A percentile compares a stretch with the other conserved stretches of the same genome.
Evolutionary conservation across 92 coral and sea anemone genomes (phyloP).

Genomic region (Porites divaricata): DNA sequence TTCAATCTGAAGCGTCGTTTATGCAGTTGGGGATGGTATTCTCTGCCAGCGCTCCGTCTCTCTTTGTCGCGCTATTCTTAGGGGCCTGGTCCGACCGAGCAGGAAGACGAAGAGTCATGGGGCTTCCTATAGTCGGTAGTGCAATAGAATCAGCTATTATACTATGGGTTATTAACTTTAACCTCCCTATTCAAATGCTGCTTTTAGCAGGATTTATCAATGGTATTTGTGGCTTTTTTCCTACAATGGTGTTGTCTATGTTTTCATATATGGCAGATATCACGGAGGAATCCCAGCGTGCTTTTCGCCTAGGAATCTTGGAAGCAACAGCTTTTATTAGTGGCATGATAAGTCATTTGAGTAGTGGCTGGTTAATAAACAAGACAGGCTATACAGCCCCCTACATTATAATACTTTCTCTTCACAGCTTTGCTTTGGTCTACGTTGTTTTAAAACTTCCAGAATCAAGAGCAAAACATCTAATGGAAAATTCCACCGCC

Average conservation of each 20-base stretch:
- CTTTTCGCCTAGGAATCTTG: slow-evolving; percentile 91
- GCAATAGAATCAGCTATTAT: slow-evolving; percentile 86
- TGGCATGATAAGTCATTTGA: slow-evolving; percentile 95
- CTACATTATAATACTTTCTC: slow-evolving; percentile 75
- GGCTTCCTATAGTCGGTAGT: slow-evolving; percentile 96
- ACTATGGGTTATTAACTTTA: slow-evolving; percentile 73
- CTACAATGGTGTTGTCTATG: slow-evolving; percentile 90
- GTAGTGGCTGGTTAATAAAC: slow-evolving; percentile 92
- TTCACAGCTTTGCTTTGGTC: slow-evolving; percentile 85
- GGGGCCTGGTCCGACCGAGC: slow-evolving; percentile 99
- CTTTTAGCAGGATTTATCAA: slow-evolving; percentile 89
- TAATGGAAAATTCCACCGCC: slow-evolving; percentile 56
- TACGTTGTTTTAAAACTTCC: slow-evolving; percentile 90
- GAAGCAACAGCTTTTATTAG: slow-evolving; percentile 95
- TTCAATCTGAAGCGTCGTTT: slow-evolving; percentile 91
- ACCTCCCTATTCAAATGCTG: slow-evolving; percentile 76
- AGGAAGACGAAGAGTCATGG: slow-evolving; percentile 92
- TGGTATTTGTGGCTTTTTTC: slow-evolving; percentile 94
- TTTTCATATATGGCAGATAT: slow-evolving; percentile 97
- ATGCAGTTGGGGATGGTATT: slow-evolving; percentile 87
- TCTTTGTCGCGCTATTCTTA: slow-evolving; percentile 87
- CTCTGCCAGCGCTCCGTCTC: slow-evolving; percentile 94
- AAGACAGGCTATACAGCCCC: slow-evolving; percentile 91
- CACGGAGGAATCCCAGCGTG: slow-evolving; percentile 93
- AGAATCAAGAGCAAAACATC: slow-evolving; percentile 80